Conservation (phyloP, 2,888 invertebrate species). For the Cepaea hortensis region DNA sequence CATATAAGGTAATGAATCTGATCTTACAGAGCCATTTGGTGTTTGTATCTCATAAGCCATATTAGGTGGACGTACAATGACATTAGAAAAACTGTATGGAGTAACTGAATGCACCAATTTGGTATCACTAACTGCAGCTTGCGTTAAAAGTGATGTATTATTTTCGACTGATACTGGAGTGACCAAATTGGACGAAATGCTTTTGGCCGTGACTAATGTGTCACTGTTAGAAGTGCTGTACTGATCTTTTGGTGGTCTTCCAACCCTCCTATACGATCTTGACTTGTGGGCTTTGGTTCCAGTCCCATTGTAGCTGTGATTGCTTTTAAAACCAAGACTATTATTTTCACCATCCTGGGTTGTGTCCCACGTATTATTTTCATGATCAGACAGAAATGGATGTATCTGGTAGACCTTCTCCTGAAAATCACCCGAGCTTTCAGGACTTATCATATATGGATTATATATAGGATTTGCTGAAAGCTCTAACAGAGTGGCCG, state of each 20-base stretch:
- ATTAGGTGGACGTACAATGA: too few relatives aligned
- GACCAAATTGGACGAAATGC: too few relatives aligned
- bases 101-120: too few relatives aligned
- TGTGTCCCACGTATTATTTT: too few relatives aligned
- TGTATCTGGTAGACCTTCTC: slow-evolving; percentile 41
- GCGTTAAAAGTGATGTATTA: too few relatives aligned
- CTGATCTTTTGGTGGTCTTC: slow-evolving; percentile 34
- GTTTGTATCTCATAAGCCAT: too few relatives aligned
- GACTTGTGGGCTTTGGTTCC: background rate
- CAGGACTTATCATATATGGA: slow-evolving; percentile 13
- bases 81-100: too few relatives aligned
- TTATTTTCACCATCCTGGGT: background rate
- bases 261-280: slow-evolving; percentile 27
- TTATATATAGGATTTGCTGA: slow-evolving; percentile 31
- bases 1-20: background rate
- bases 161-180: too few relatives aligned
- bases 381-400: slow-evolving; percentile 5
- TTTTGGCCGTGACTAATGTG: too few relatives aligned
- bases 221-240: background rate
- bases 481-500: slow-evolving; percentile 35
- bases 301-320: background rate
- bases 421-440: slow-evolving; percentile 24
- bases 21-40: too few relatives aligned
- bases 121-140: too few relatives aligned
- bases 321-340: background rate